Evolutionary conservation across 2,797 vertebrate genomes (phyloP), one percentile per base, ranked within the genome.

Genomic region (Eospalax fontanierii): DNA sequence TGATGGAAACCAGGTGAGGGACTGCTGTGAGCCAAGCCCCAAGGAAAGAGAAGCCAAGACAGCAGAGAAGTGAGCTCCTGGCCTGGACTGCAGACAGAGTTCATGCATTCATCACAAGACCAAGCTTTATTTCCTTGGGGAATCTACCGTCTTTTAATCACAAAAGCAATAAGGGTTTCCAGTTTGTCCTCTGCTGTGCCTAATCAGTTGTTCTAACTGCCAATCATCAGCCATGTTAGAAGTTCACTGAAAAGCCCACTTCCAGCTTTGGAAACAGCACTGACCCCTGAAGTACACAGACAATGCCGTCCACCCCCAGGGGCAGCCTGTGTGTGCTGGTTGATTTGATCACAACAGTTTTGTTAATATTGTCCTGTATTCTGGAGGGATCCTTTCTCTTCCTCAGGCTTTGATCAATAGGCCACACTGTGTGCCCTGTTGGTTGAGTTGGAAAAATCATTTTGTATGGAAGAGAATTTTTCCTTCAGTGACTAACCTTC

Each of bases 181-280:
- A 97, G 61, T 96, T 83, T 92, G 89, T 97, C 95, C 94, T 95
- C 88, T 85, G 87, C 97, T 88, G n/a, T 96, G 94, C 83, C 95
- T 96, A 98, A 97, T 98, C 97, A 97, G 94, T 98, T 98, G 93
- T 96, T 97, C 89, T 91, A 95, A 95, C 91, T 98, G 97, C 90
- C 98, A 96, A 54, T 98, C 97, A 97, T 71, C 95, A 85, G 38
- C 82, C 83, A 46, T 65, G 79, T 95, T 93, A 85, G 94, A 97
- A 95, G 80, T 71, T 95, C 83, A 91, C 76, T 96, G 96, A 78
- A 97, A 97, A 97, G 96, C 95, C 73, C 65, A 95, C 86, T 94
- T 84, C 61, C 54, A 97, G 95, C 88, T 89, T 95, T 86, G 78
- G 95, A 96, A 97, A 91, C 85, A 84, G 93, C n/a, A 59, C 84